These are phyloP conservation scores for Galaxias olidus DNA, from an alignment of 2,797 vertebrate species.

Conservation along the genomic window DNA sequence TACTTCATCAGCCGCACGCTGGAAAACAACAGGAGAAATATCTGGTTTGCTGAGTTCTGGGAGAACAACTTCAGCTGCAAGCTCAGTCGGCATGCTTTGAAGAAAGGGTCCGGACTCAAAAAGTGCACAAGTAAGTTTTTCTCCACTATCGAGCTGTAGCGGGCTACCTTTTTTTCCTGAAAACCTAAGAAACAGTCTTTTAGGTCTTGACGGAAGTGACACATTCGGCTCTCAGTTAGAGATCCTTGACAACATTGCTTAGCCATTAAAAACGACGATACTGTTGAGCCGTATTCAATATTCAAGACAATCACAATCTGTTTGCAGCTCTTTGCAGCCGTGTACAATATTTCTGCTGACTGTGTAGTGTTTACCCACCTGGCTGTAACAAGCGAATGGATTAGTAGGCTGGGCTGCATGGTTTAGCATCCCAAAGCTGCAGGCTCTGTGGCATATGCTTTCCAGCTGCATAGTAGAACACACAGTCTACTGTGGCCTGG, in stretches of 20 bases:
- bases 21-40: conserved; percentile 98
- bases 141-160: conserved; percentile 13
- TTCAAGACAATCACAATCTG: conserved; percentile 40
- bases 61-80: conserved; percentile 99
- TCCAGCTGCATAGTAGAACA: conserved; percentile 32
- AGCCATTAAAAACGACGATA: conserved; percentile 33
- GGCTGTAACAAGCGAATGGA: conserved; percentile 40
- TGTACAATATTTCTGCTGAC: conserved; percentile 56
- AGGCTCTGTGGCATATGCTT: conserved; percentile 41
- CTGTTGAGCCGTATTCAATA: conserved; percentile 26
- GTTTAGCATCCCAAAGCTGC: conserved; percentile 24
- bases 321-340: conserved; percentile 40
- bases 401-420: conserved; percentile 28
- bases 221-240: conserved; percentile 41
- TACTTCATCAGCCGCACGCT: conserved; percentile 97
- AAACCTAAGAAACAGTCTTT: conserved; percentile 20
- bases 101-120: conserved; percentile 91
- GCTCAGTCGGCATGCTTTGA: conserved; percentile 92
- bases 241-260: conserved; percentile 45
- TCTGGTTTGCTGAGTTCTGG: conserved; percentile 99
- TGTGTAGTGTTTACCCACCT: conserved; percentile 40
- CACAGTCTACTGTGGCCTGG: conserved; percentile 20
- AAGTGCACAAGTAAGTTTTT: conserved; percentile 96
- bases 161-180: background rate
- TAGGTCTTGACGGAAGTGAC: conserved; percentile 36